Base-by-base conservation (phyloP, 2,888 invertebrate genomes). In the Gastracanthus pulcherrimus region DNA sequence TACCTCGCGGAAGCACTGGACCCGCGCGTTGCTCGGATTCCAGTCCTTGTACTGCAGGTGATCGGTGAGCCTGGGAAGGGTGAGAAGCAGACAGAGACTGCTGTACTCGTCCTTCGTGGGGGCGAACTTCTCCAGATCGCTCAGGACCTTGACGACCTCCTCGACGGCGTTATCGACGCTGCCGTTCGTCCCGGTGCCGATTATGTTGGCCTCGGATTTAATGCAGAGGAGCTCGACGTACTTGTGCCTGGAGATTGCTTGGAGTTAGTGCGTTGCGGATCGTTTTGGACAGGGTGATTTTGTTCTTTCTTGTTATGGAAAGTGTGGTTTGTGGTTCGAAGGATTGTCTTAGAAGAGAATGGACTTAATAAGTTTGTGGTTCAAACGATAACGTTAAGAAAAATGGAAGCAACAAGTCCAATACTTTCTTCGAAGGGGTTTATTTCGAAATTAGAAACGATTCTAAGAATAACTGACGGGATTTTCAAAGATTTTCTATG, bases 31-130 rank as follows among this genome's bases (percentile, higher is more conserved):
- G 89, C 97, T 98, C 3, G 98, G 98, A 92, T 99, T 99, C 99
- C 99, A 99, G 92, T 97, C 96, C 91, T 97, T 96, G 92, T 98
- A 98, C 88, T 97, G 97, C 83, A 96, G 94, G 90, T 98, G 98
- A 92, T 98, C 98, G 7, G 97, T 96, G 76, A 99, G 94, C 88
- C 97, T 94, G n/a, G 98, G 98, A 69, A 98, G 92, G 0, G 98
- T 98, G 84, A 99, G 92, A 78, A 99, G 93, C 84, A 98, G 94
- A 91, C 98, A 98, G 86, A 99, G 92, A 88, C 96, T 96, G 81
- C 97, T 97, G 93, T 98, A 98, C 89, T 98, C 98, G 89, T 98
- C 98, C 92, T 98, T 98, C 34, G 96, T 94, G 0, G 98, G 97
- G 29, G 97, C 96, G 86, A 96, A 94, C 89, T 96, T 96, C 92